A percentile compares a stretch with the other conserved stretches of the same genome.
phyloP scores from a whole-genome alignment of 2,888 invertebrate genomes.

The Coenonympha glycerion region DNA sequence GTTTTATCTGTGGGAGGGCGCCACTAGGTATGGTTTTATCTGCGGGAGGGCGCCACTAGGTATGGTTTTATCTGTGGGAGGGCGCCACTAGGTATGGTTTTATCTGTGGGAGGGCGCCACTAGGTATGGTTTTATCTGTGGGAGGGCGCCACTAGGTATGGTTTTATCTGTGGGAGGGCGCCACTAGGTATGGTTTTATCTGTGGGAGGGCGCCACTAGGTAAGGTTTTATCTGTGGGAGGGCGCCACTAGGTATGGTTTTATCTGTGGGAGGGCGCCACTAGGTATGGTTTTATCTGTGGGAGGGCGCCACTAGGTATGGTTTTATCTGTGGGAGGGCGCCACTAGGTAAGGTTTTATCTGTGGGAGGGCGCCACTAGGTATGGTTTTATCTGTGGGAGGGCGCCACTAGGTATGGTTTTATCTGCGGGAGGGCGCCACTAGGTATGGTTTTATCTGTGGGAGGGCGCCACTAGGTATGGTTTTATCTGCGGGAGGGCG shows the following conservation, averaged over 20 bases:
- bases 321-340: constrained; percentile 27
- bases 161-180: constrained; percentile 27
- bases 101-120: constrained; percentile 19
- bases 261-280: constrained; percentile 19
- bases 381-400: constrained; percentile 31
- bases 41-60: constrained; percentile 25
- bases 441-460: constrained; percentile 33
- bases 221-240: constrained; percentile 31
- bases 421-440: constrained; percentile 19
- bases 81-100: constrained; percentile 29
- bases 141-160: constrained; percentile 26
- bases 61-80: constrained; percentile 31
- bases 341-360: constrained; percentile 31
- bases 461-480: constrained; percentile 26
- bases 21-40: constrained; percentile 31
- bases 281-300: constrained; percentile 33
- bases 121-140: constrained; percentile 33
- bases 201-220: constrained; percentile 25
- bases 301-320: constrained; percentile 26
- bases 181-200: constrained; percentile 31
- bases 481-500: constrained; percentile 27
- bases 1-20: constrained; percentile 27
- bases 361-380: constrained; percentile 25
- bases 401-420: constrained; percentile 29
- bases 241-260: constrained; percentile 29